These are phyloP conservation scores for Microcebus griseorufus DNA, from an alignment of 2,113 vertebrate species.

Conservation along the genomic window DNA sequence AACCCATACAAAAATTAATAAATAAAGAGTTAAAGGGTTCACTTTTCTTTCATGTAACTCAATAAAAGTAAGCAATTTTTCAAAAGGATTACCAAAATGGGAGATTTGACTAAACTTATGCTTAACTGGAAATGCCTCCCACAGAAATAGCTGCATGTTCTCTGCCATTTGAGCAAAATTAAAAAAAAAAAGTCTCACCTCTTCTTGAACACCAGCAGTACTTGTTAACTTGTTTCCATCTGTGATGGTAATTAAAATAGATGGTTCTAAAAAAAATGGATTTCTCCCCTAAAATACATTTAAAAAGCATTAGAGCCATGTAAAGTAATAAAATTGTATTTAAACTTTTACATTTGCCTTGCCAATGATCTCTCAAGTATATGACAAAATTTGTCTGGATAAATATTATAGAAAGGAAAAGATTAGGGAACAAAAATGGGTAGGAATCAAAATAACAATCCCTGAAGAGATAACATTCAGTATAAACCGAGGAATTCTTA, in stretches of 20 bases:
- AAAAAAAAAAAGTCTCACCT: constrained; percentile 88
- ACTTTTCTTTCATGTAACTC: constrained; percentile 44
- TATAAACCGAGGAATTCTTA: constrained; percentile 53
- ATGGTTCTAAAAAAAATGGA: constrained; percentile 98
- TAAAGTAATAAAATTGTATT: constrained; percentile 52
- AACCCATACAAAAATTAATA: neutral
- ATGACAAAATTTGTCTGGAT: constrained; percentile 41
- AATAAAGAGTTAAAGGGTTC: constrained; percentile 5
- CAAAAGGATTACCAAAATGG: constrained; percentile 35
- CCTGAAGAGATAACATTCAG: neutral
- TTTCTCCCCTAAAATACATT: constrained; percentile 92
- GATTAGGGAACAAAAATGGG: constrained; percentile 17
- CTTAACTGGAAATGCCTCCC: constrained; percentile 60
- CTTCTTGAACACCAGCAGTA: constrained; percentile 95
- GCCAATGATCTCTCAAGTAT: constrained; percentile 50
- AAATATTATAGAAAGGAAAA: constrained; percentile 37
- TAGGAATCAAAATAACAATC: constrained; percentile 51
- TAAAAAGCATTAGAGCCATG: constrained; percentile 68
- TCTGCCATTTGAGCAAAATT: constrained; percentile 47
- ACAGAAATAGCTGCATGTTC: constrained; percentile 59
- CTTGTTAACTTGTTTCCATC: constrained; percentile 98
- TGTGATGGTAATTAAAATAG: constrained; percentile 98
- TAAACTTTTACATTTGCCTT: constrained; percentile 59
- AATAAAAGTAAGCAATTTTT: constrained; percentile 48
- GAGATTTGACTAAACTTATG: constrained; percentile 48